Base-by-base conservation (phyloP, 2,888 invertebrate genomes). In the Oxyscelio sp. region DNA sequence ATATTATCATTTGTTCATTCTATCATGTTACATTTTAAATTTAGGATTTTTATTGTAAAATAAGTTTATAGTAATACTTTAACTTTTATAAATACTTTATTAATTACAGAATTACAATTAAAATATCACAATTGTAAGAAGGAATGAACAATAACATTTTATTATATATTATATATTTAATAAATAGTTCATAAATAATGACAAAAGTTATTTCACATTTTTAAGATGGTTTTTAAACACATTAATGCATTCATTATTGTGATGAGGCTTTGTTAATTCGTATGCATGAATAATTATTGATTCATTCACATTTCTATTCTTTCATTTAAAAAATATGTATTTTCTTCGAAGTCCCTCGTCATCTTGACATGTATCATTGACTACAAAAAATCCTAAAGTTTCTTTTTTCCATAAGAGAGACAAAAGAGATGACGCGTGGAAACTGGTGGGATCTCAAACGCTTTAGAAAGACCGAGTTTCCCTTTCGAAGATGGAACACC, bases 401-500 rank as follows among this genome's bases (percentile, higher is more conserved):
- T 85, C 83, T 83, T 83, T 82, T 75, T 71, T 81, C 79, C 61
- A 65, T 43, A 66, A 65, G 65, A 79, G 82, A 83, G 82, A 83
- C 85, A 85, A 85, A 85, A 85, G 85, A 58, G 68, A 80, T 75
- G 85, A 80, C 80, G 82, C 85, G 85, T 83, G 82, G 80, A 85
- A 85, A 83, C 85, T 82, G 82, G 68, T 66, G 87, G 75, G 85
- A 85, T 71, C 79, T 61, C 80, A 83, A 89, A 85, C 87, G 87
- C 84, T 88, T 89, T 87, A 85, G 87, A 90, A 88, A 89, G 86
- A 88, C 88, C 86, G 88, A 89, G 90, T 90, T 90, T 91, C 89
- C 89, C 88, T 90, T 89, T 90, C 85, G 86, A 70, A 19, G 83
- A 77, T 81, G 86, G 77, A 87, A 91, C 92, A 92, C 92, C 92